These are phyloP conservation scores for Erebia epiphron DNA, from an alignment of 2,888 invertebrate genomes.

Conservation along the genomic window DNA sequence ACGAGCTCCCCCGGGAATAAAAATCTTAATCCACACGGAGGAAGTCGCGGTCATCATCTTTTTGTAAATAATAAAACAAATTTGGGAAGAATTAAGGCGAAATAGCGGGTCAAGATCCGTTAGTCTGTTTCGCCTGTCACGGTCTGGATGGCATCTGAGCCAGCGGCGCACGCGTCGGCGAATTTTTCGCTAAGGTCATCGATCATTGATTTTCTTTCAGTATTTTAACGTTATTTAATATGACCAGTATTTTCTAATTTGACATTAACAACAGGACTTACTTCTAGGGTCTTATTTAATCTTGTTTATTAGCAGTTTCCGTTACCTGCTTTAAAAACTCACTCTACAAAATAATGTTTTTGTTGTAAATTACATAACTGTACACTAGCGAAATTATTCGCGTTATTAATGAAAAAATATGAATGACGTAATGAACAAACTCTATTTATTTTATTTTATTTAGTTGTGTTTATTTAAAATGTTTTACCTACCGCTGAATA, in stretches of 20 bases:
- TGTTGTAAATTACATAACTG: background rate
- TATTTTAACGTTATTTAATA: background rate
- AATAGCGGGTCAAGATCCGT: constrained; percentile 49
- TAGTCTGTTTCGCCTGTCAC: constrained; percentile 51
- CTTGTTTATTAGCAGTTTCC: background rate
- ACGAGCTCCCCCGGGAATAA: no score
- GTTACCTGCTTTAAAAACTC: background rate
- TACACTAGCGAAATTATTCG: background rate
- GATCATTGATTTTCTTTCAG: constrained; percentile 39
- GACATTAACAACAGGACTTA: background rate
- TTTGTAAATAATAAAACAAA: background rate
- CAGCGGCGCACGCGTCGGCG: constrained; percentile 60
- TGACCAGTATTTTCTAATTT: background rate
- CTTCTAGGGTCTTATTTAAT: background rate
- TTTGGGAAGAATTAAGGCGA: background rate
- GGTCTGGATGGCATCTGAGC: constrained; percentile 52
- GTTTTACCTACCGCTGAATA: constrained; percentile 33
- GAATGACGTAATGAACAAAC: background rate
- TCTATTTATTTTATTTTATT: background rate
- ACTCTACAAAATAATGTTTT: background rate
- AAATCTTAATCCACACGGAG: no score
- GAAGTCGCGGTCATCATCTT: no score
- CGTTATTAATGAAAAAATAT: background rate
- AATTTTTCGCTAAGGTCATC: constrained; percentile 45
- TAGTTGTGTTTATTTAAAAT: background rate